Base-by-base conservation (phyloP, 2,113 vertebrate species). In the Taxidea taxus region DNA sequence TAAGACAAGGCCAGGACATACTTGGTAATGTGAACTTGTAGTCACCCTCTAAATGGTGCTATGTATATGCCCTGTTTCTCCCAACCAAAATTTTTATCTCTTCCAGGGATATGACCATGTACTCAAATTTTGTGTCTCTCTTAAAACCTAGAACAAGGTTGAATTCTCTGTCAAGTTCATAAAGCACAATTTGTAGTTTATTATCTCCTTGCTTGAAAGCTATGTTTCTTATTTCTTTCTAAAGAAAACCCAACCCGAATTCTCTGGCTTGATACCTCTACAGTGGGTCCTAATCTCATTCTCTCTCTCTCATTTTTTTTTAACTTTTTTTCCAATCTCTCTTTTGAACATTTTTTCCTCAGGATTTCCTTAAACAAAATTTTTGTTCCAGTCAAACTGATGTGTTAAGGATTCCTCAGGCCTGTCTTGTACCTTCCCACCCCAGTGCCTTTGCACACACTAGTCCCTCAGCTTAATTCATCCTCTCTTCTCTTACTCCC, bases 381-480 rank as follows among this genome's bases (percentile, higher is more conserved):
- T 51, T 72, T 47, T 9, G 54, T 37, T 80, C 10, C 37, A 51
- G 25, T 39, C 29, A 34, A 80, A 82, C 7, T 4, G 14, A 7
- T 20, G 34, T 14, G 34, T 21, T 78, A 47, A 27, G 74, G 56
- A n/a, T n/a, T 60, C 16, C 21, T 3, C 2, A 4, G 11, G 21
- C 31, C 29, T 23, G 6, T 39, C 27, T 20, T 27, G 1, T 13
- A 29, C 56, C 20, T 75, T 91, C 23, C 62, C 20, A 29, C 6
- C 58, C 72, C 56, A 54, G 84, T 10, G 20, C 62, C 47, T 83
- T 75, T 56, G 42, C 49, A 70, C 2, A 37, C 6, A 42, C 47
- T 2, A 0, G 6, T 16, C 31, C 31, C 6, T 23, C 42, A 66
- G n/a, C 20, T 34, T 56, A 60, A 29, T 42, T 47, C 12, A 6